These are phyloP conservation scores for Oenanthe melanoleuca DNA, from an alignment of 2,113 vertebrate species.

Conservation along the genomic window DNA sequence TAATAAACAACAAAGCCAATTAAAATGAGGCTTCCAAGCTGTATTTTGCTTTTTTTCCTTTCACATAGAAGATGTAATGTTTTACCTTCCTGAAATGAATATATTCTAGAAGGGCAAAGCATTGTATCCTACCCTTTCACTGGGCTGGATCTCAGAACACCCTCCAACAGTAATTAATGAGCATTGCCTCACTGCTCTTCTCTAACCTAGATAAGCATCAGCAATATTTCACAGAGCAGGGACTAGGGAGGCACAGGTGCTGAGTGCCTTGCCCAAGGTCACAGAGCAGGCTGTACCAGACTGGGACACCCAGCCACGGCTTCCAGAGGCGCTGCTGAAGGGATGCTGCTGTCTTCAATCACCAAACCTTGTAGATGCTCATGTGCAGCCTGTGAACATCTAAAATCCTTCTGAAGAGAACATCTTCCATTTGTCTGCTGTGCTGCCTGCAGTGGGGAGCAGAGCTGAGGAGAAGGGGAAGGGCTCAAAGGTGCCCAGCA, in stretches of 20 bases:
- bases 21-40: not conserved
- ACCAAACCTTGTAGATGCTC: not conserved
- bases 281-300: not conserved
- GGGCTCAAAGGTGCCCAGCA: not conserved
- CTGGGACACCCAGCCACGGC: not conserved
- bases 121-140: not conserved
- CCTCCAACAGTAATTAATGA: conserved; percentile 52
- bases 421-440: not conserved
- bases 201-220: conserved; percentile 52
- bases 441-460: not conserved
- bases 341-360: not conserved
- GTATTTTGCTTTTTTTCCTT: not conserved
- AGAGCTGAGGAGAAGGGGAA: not conserved
- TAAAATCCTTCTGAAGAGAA: not conserved
- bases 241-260: not conserved
- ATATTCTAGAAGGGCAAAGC: conserved; percentile 23
- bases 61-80: not conserved
- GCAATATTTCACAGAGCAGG: conserved; percentile 43
- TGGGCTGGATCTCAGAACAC: not conserved
- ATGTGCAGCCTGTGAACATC: not conserved
- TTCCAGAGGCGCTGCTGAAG: not conserved
- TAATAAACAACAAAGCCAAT: not conserved
- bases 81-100: not conserved
- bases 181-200: conserved; percentile 3
- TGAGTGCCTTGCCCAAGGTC: conserved; percentile 40